These are phyloP conservation scores for Spheniscus humboldti DNA, from an alignment of 2,797 vertebrate genomes.

Conservation along the genomic window DNA sequence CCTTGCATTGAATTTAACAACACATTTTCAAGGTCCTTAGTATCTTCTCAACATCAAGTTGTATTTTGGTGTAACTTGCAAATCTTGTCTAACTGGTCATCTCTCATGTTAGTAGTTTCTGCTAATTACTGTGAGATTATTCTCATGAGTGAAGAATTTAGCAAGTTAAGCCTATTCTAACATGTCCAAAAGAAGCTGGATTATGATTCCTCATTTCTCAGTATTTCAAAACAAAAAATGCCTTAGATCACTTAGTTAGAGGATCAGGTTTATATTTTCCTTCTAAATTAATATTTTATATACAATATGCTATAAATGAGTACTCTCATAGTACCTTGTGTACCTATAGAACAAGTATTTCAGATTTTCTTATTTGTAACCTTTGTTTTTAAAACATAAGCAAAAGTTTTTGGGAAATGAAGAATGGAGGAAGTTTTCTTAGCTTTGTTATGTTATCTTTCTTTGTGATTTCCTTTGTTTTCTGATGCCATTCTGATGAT, in stretches of 20 bases:
- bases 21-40: neutral
- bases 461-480: constrained; percentile 1
- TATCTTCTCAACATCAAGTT: neutral
- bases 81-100: neutral
- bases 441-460: neutral
- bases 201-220: neutral
- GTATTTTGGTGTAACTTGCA: neutral
- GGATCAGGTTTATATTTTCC: neutral
- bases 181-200: neutral
- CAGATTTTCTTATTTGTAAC: neutral
- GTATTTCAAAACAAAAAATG: neutral
- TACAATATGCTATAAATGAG: neutral
- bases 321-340: neutral
- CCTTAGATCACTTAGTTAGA: neutral
- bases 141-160: neutral
- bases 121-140: neutral
- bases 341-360: neutral
- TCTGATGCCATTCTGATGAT: neutral
- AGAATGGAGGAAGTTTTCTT: neutral
- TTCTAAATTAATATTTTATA: neutral
- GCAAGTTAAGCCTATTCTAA: neutral
- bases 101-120: neutral
- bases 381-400: neutral
- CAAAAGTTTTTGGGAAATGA: neutral
- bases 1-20: neutral